These are phyloP conservation scores for Labeo catla DNA, from an alignment of 2,113 vertebrate species.

Conservation along the genomic window DNA sequence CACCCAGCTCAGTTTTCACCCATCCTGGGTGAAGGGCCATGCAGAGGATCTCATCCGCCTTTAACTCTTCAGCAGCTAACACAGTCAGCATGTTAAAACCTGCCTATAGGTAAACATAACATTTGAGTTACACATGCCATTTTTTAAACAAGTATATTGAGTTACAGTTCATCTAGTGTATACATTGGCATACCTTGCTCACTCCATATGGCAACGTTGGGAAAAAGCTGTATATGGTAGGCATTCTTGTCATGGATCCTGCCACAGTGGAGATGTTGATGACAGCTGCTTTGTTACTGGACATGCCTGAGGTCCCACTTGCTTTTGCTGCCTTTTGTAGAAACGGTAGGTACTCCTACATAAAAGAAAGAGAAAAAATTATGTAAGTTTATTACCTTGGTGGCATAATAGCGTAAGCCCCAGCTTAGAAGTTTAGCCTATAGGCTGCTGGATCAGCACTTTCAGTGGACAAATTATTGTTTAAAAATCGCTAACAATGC, in stretches of 20 bases:
- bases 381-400: background rate
- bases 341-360: conserved; percentile 70
- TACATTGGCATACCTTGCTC: conserved; percentile 67
- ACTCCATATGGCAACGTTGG: conserved; percentile 62
- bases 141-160: background rate
- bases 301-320: conserved; percentile 64
- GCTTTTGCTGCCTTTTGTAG: conserved; percentile 66
- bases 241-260: conserved; percentile 60
- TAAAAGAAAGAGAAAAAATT: background rate
- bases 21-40: conserved; percentile 15
- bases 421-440: background rate
- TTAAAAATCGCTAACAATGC: background rate
- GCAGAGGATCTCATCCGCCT: conserved; percentile 34
- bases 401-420: too few species aligned
- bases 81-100: conserved; percentile 52
- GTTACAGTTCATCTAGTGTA: background rate
- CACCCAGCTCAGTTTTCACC: conserved; percentile 50
- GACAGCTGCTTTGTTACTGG: conserved; percentile 68
- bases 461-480: background rate
- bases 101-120: conserved; percentile 16
- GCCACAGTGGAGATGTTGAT: conserved; percentile 67
- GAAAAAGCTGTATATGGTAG: conserved; percentile 9
- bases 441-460: background rate
- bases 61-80: conserved; percentile 15
- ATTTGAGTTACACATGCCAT: background rate